A percentile compares a stretch with the other conserved stretches of the same genome.
These are phyloP conservation scores for Elephas maximus DNA, from an alignment of 2,113 vertebrate species.

Conservation along the genomic window DNA sequence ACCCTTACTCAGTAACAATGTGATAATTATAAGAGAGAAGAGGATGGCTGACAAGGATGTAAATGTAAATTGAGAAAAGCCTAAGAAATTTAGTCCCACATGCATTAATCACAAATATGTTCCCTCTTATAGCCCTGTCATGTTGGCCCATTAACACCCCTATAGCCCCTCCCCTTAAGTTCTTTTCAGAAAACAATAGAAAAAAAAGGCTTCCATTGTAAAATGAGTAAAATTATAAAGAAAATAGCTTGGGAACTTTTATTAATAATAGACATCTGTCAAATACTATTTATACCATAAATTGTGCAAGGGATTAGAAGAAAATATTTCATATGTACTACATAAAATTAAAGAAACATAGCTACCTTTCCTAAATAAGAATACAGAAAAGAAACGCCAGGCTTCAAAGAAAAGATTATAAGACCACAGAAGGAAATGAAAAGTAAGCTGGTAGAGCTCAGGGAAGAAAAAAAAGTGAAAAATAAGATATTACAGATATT, in stretches of 20 bases:
- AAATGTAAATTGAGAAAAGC: background rate
- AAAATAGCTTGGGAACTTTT: background rate
- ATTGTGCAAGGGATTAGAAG: background rate
- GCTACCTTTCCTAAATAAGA: background rate
- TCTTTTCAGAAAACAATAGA: background rate
- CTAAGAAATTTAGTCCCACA: background rate
- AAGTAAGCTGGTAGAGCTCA: background rate
- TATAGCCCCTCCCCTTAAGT: rapidly evolving
- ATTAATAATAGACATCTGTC: background rate
- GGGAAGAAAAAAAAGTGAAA: constrained; percentile 9
- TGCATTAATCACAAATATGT: background rate
- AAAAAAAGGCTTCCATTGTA: background rate
- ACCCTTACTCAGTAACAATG: background rate
- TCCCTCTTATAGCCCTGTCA: rapidly evolving
- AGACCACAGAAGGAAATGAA: background rate
- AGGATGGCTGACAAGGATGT: background rate
- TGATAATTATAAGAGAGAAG: background rate
- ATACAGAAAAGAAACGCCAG: background rate
- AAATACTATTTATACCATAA: background rate
- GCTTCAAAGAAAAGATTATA: background rate
- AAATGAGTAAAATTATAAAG: background rate
- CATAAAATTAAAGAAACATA: constrained; percentile 1
- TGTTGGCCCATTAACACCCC: background rate
- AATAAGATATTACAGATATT: constrained; percentile 21
- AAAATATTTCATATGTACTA: background rate